Base-by-base conservation (phyloP, 2,888 invertebrate species). In the Drosophila ezoana region DNA sequence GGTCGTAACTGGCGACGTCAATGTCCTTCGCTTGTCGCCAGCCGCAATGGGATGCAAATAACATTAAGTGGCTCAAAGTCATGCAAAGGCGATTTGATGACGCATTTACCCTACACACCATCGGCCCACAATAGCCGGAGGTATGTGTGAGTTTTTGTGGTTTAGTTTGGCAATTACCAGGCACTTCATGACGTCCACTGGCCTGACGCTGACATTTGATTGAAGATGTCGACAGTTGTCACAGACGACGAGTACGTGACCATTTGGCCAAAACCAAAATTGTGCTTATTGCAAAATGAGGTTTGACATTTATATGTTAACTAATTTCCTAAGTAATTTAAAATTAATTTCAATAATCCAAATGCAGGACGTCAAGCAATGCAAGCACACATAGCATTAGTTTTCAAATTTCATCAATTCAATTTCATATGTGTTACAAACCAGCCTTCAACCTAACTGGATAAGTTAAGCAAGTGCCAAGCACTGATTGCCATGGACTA, bases 1-100 rank as follows among this genome's bases (percentile, higher is more conserved):
- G 65, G 11, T 49, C 65, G 72, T 62, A 64, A 68, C 70, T 53
- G 70, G 59, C 59, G 43, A 65, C 65, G 76, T 76, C 76, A 74
- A 67, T 58, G 76, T 76, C 69, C 68, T 63, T 66, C 65, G 58
- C 47, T 68, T 74, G 71, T 74, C 67, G 72, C 61, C 66, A 61
- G 66, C 79, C 76, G 72, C 82, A 81, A 81, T 87, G 75, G 79
- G 79, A 87, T 89, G 89, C 87, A 86, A 81, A 89, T 89, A 81
- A 78, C 77, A 81, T 90, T 90, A 87, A 85, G 81, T 87, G 76
- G 85, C 80, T 79, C 81, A 77, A 88, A 90, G 85, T 81, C 89
- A 85, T 81, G 77, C 83, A 78, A 83, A 80, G 88, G 88, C 90
- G 90, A 90, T 90, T 82, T 81, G 62, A 62, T 81, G 79, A 72